Conservation (phyloP, 2,113 vertebrate genomes). For the Pseudorectes ferrugineus region DNA sequence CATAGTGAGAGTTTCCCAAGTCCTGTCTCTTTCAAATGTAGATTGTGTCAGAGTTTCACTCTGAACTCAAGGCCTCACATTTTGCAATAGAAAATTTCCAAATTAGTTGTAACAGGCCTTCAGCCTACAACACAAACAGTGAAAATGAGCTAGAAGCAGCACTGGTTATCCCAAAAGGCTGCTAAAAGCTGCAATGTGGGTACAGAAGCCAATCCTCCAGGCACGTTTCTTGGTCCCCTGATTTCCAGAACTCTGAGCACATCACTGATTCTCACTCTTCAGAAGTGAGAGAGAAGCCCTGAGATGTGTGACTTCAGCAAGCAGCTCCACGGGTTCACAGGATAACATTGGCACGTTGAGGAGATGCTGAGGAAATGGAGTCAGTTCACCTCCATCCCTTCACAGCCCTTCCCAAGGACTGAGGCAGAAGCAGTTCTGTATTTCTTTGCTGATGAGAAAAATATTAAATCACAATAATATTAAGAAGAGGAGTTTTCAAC, state of each 20-base stretch:
- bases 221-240: not conserved
- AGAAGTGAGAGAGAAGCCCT: not conserved
- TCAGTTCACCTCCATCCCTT: not conserved
- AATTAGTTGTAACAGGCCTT: not conserved
- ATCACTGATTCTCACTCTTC: not conserved
- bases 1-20: not conserved
- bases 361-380: not conserved
- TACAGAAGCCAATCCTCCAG: not conserved
- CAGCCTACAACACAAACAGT: not conserved
- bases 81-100: not conserved
- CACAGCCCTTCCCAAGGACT: not conserved
- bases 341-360: accelerated
- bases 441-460: not conserved
- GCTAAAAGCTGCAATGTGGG: not conserved
- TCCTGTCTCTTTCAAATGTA: not conserved
- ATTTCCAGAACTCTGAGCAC: not conserved
- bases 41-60: not conserved
- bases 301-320: not conserved
- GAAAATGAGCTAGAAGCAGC: not conserved
- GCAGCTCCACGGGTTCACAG: not conserved
- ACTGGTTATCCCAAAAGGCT: not conserved
- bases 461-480: not conserved
- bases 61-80: not conserved
- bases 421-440: not conserved
- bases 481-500: not conserved